Conservation (phyloP, 2,888 invertebrate species). For the Parasteatoda lunata region DNA sequence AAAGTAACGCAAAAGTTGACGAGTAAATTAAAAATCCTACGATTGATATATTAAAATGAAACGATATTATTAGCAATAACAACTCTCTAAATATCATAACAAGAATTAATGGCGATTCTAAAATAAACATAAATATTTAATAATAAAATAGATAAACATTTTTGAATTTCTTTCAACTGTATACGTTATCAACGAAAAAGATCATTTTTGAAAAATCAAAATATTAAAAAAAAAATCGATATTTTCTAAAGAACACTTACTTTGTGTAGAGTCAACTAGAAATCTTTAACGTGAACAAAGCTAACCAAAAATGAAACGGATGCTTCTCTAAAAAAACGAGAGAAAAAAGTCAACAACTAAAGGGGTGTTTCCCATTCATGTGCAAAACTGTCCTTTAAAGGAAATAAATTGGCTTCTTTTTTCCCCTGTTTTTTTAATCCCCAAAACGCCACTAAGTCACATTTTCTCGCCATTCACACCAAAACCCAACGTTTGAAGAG, state of each 20-base stretch:
- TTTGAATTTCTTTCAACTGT: no score
- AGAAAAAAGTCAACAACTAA: constrained; percentile 39
- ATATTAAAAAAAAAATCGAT: background rate
- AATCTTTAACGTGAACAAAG: background rate
- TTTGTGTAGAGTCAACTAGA: background rate
- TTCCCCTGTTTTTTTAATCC: constrained; percentile 48
- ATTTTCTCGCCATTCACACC: no score
- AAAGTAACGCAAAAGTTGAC: no score
- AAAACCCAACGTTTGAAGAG: no score
- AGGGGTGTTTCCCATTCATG: constrained; percentile 43
- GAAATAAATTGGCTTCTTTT: constrained; percentile 50
- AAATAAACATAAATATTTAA: no score
- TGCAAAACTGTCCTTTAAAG: constrained; percentile 50
- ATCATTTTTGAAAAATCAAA: background rate
- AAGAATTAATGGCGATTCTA: no score
- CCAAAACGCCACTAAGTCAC: constrained; percentile 62
- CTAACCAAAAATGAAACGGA: background rate
- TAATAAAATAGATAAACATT: no score
- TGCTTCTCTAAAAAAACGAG: background rate
- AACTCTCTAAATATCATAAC: no score
- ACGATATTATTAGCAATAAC: no score
- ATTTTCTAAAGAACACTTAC: background rate
- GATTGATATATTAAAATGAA: no score
- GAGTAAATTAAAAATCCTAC: no score
- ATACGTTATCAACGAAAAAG: no score